These are phyloP conservation scores for Drosophila seguyi DNA, from an alignment of 1,140 invertebrate genomes.

Conservation along the genomic window DNA sequence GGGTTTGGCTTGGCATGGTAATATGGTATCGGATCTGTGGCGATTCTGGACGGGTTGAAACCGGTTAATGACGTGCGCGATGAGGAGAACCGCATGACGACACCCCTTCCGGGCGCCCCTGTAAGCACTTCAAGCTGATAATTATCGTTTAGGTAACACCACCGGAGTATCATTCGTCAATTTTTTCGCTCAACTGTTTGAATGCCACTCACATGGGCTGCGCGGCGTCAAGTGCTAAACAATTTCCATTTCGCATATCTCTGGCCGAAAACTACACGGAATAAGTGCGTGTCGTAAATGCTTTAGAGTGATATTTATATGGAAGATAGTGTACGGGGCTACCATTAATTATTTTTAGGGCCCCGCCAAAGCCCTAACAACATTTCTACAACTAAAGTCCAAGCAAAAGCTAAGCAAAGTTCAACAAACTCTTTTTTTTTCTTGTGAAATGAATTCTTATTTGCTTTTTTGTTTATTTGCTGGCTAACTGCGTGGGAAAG, in stretches of 20 bases:
- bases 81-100: conserved; percentile 46
- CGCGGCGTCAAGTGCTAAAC: conserved; percentile 43
- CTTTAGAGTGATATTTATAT: conserved; percentile 8
- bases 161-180: conserved; percentile 53
- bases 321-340: neutral
- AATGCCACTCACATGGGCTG: conserved; percentile 66
- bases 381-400: neutral
- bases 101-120: conserved; percentile 8
- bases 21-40: conserved; percentile 12
- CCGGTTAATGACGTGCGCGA: conserved; percentile 43
- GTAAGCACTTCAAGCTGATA: conserved; percentile 16
- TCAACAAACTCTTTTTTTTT: conserved; percentile 34
- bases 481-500: conserved; percentile 23
- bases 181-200: conserved; percentile 51
- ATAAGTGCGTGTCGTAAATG: conserved; percentile 44
- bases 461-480: neutral
- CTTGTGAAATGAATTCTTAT: neutral
- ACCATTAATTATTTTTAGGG: conserved; percentile 22
- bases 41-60: conserved; percentile 30
- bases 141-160: conserved; percentile 37
- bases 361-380: conserved; percentile 9
- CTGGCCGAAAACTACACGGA: conserved; percentile 21
- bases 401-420: conserved; percentile 11
- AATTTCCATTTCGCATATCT: conserved; percentile 63
- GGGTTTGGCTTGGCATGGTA: conserved; percentile 11